A percentile compares a stretch with the other conserved stretches of the same genome.
Evolutionary conservation across 2,888 invertebrate species (phyloP).

Genomic region (Campaea margaritaria): DNA sequence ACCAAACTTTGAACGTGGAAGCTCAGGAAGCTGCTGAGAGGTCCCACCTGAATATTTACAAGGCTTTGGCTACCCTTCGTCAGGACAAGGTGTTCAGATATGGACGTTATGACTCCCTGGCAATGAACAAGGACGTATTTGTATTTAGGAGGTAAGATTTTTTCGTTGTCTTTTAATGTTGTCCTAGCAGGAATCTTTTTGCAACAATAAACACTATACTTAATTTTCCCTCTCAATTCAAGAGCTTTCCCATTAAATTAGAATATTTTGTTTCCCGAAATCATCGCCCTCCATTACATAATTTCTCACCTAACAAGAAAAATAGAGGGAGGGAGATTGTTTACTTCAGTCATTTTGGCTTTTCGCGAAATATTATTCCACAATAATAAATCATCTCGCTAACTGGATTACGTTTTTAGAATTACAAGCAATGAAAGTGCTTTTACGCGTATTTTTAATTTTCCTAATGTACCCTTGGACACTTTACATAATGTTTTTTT

Average conservation of each 20-base stretch:
- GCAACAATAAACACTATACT: no score
- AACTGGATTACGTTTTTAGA: constrained; percentile 27
- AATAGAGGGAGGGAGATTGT: constrained; percentile 13
- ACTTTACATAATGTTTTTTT: neutral
- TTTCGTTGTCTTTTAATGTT: neutral
- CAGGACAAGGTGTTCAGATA: constrained; percentile 78
- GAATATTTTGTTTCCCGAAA: neutral
- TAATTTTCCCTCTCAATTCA: neutral
- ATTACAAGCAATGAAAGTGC: constrained; percentile 17
- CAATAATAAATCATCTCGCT: constrained; percentile 28
- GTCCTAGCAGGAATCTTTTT: no score
- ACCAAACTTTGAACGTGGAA: constrained; percentile 85
- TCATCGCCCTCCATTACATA: neutral
- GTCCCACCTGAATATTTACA: constrained; percentile 87
- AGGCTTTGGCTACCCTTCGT: constrained; percentile 83
- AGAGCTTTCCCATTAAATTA: neutral
- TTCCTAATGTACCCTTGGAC: constrained; percentile 12
- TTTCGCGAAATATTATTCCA: constrained; percentile 18
- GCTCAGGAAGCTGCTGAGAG: constrained; percentile 72
- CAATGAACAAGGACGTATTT: constrained; percentile 83
- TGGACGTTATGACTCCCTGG: constrained; percentile 82
- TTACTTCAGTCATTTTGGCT: constrained; percentile 5
- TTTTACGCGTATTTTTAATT: constrained; percentile 23
- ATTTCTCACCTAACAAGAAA: constrained; percentile 12
- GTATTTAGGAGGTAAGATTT: constrained; percentile 82